phyloP scores from a whole-genome alignment of 2,797 vertebrate species.

The Danio kyathit region DNA sequence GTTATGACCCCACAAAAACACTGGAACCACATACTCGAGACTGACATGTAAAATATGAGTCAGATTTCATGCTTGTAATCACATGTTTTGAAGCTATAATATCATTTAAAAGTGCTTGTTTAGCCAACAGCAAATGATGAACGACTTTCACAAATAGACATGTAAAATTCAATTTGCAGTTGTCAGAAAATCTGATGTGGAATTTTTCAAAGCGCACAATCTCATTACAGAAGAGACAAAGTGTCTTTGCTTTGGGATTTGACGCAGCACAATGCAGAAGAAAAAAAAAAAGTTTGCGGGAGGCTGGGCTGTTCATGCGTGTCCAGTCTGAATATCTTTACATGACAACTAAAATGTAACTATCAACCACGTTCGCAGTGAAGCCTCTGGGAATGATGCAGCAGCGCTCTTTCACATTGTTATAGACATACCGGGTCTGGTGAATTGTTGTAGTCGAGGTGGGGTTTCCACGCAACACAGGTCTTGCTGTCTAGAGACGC shows the following conservation, averaged over 20 bases:
- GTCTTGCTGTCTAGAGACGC: conserved; percentile 27
- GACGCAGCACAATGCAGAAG: conserved; percentile 6
- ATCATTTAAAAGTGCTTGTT: conserved; percentile 55
- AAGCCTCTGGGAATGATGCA: not conserved
- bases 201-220: conserved; percentile 53
- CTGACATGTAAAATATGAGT: conserved; percentile 26
- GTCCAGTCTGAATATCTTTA: conserved; percentile 36
- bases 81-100: conserved; percentile 49
- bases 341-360: conserved; percentile 43
- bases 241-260: conserved; percentile 29
- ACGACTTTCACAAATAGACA: conserved; percentile 55
- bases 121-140: conserved; percentile 54
- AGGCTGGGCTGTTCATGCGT: conserved; percentile 7
- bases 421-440: not conserved
- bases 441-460: conserved; percentile 18
- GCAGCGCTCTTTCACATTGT: not conserved
- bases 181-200: conserved; percentile 48
- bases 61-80: conserved; percentile 42
- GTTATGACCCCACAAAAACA: not conserved
- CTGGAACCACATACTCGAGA: conserved; percentile 12
- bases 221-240: conserved; percentile 56
- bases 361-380: not conserved
- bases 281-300: not conserved
- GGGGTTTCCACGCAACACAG: conserved; percentile 49
- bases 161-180: conserved; percentile 51